Conservation (phyloP, 2,888 invertebrate species). For the Sesia apiformis region DNA sequence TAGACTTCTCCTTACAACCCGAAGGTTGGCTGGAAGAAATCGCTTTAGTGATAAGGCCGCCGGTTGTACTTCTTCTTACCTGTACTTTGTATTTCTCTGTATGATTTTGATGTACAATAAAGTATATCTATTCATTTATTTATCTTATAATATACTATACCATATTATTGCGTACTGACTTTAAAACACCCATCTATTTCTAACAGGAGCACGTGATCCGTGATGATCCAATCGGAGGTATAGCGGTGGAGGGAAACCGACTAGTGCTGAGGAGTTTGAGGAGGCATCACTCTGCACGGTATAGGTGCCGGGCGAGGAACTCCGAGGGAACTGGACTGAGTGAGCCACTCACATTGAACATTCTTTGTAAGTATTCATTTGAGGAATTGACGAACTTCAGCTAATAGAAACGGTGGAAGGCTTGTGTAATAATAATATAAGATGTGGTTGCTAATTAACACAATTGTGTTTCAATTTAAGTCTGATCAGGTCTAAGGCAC, state of each 20-base stretch:
- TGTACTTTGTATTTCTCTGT: no score
- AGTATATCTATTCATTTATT: no score
- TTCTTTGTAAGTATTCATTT: conserved; percentile 83
- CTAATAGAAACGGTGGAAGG: no score
- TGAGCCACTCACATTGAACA: conserved; percentile 80
- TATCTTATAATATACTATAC: no score
- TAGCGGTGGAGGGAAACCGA: conserved; percentile 78
- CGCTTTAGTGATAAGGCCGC: no score
- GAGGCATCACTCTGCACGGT: conserved; percentile 83
- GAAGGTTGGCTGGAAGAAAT: no score
- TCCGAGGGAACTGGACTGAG: conserved; percentile 87
- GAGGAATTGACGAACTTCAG: no score
- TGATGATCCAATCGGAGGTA: conserved; percentile 79
- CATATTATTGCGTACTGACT: no score
- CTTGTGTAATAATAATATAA: background rate
- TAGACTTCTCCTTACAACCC: no score
- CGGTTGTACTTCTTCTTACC: no score
- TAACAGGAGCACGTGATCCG: conserved; percentile 78
- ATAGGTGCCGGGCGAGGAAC: conserved; percentile 87
- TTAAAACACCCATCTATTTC: conserved; percentile 2
- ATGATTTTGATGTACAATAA: no score
- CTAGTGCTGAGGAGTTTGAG: conserved; percentile 80
- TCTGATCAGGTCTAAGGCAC: no score
- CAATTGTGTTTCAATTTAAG: background rate
- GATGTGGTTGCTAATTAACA: background rate